Percentiles rank a stretch among this genome's conserved stretches.
Evolutionary conservation across 2,113 vertebrate species (phyloP).

Genomic region (Butorides virescens): DNA sequence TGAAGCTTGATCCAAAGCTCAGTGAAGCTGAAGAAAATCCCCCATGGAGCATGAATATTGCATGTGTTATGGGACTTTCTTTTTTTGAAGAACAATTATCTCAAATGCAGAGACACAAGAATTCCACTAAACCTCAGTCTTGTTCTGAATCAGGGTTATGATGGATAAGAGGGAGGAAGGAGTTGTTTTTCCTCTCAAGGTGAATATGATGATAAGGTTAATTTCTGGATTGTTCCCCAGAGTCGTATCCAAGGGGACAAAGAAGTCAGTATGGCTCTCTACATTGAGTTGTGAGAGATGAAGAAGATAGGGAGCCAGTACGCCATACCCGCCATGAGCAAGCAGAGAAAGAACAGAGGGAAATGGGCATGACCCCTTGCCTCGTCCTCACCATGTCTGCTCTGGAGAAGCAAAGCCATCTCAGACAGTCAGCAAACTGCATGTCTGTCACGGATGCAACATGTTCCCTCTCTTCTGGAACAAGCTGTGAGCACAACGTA

Average conservation of each 20-base stretch:
- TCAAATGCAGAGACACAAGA: background rate
- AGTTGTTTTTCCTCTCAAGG: background rate
- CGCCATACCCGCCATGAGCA: background rate
- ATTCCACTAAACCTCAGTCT: background rate
- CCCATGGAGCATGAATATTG: background rate
- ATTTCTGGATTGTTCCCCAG: background rate
- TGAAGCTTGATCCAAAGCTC: background rate
- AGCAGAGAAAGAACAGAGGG: background rate
- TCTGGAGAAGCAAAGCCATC: background rate
- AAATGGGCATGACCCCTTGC: background rate
- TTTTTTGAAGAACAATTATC: background rate
- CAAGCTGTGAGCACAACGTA: background rate
- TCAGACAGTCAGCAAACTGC: background rate
- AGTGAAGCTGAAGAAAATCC: conserved; percentile 24
- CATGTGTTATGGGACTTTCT: background rate
- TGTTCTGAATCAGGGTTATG: background rate
- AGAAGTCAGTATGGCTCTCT: background rate
- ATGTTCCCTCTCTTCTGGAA: background rate
- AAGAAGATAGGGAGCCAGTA: background rate
- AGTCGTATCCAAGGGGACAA: background rate
- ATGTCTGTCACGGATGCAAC: accelerated
- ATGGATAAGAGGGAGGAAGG: background rate
- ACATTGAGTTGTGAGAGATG: background rate
- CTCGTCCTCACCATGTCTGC: background rate
- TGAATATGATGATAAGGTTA: background rate